A percentile compares a stretch with the other conserved stretches of the same genome.
Conservation (phyloP, 2,113 vertebrate species). For the Miniopterus natalensis region DNA sequence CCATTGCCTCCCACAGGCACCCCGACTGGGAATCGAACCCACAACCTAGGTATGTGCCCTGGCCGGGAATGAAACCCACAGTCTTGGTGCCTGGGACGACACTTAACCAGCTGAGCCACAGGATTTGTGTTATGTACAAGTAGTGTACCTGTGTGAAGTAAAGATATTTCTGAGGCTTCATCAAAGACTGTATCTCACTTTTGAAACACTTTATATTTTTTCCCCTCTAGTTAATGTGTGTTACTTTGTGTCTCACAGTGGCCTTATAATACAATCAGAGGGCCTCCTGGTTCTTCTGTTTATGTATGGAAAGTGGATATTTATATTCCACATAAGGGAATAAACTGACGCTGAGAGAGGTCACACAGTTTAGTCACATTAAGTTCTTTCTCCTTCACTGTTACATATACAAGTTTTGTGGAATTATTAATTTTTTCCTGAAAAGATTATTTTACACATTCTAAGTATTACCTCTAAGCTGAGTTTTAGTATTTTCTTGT, state of each 20-base stretch:
- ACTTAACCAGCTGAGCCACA: neutral
- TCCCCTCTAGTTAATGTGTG: neutral
- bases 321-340: neutral
- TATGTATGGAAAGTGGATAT: neutral
- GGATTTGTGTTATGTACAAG: slow-evolving; percentile 2
- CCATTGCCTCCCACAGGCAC: neutral
- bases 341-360: neutral
- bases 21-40: neutral
- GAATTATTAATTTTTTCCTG: neutral
- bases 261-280: neutral
- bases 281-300: neutral
- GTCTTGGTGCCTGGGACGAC: neutral
- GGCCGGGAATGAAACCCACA: too few relatives aligned
- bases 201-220: slow-evolving; percentile 33
- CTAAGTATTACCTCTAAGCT: neutral
- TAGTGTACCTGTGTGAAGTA: neutral
- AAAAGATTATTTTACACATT: slow-evolving; percentile 21
- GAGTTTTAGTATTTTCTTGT: neutral
- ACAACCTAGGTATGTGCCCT: neutral
- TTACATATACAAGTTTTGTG: neutral
- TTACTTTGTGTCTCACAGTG: neutral
- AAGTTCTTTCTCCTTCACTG: neutral
- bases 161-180: neutral
- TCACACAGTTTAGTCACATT: neutral
- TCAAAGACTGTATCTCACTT: neutral